Evolutionary conservation across 2,797 vertebrate species (phyloP).

Genomic region (Dallia pectoralis): DNA sequence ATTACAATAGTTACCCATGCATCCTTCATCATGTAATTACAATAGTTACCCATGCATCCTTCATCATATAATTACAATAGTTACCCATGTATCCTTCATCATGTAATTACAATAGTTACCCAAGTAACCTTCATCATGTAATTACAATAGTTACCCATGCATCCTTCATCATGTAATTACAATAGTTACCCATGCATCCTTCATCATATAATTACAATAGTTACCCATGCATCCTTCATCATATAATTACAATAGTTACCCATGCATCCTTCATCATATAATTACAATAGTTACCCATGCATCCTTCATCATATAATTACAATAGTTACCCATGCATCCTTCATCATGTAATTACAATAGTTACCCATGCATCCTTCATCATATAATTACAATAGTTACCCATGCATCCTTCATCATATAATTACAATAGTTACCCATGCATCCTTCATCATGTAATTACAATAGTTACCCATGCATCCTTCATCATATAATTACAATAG

Average conservation of each 20-base stretch:
- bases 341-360: slow-evolving; percentile 66
- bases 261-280: slow-evolving; percentile 83
- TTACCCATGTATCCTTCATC: slow-evolving; percentile 89
- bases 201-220: slow-evolving; percentile 66
- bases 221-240: slow-evolving; percentile 89
- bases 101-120: slow-evolving; percentile 72
- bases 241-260: slow-evolving; percentile 72
- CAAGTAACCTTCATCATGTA: slow-evolving; percentile 83
- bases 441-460: slow-evolving; percentile 76
- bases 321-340: slow-evolving; percentile 84
- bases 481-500: slow-evolving; percentile 66
- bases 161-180: slow-evolving; percentile 76
- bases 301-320: slow-evolving; percentile 76
- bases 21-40: slow-evolving; percentile 76
- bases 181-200: slow-evolving; percentile 84
- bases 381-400: slow-evolving; percentile 72
- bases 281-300: slow-evolving; percentile 77
- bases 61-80: slow-evolving; percentile 66
- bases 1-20: slow-evolving; percentile 77
- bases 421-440: slow-evolving; percentile 77
- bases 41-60: slow-evolving; percentile 84
- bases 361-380: slow-evolving; percentile 89
- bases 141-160: slow-evolving; percentile 77
- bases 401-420: slow-evolving; percentile 83
- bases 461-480: slow-evolving; percentile 84